phyloP scores from a whole-genome alignment of 2,888 invertebrate species.

The Pollenia labialis region DNA sequence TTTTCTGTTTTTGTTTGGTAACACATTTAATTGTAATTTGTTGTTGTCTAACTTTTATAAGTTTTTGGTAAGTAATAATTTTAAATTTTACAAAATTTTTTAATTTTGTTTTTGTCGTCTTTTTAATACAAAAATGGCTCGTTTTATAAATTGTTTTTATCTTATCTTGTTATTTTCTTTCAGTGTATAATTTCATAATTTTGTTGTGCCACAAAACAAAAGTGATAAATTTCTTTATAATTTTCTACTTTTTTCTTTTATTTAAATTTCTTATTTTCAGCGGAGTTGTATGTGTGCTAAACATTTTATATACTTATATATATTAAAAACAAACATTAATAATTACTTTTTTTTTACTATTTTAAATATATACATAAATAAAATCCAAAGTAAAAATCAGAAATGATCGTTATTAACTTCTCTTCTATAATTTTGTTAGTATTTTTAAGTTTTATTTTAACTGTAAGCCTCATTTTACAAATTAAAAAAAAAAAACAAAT shows the following conservation, averaged over 20 bases:
- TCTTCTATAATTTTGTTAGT: conserved; percentile 42
- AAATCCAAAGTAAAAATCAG: conserved; percentile 58
- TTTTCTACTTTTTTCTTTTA: conserved; percentile 50
- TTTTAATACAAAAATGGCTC: conserved; percentile 54
- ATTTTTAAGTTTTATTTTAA: conserved; percentile 63
- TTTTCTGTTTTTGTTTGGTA: conserved; percentile 63
- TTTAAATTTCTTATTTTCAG: conserved; percentile 62
- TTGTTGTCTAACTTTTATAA: conserved; percentile 69
- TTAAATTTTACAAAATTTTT: conserved; percentile 49
- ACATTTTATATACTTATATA: background rate
- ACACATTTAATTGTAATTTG: conserved; percentile 69
- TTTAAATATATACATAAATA: conserved; percentile 37
- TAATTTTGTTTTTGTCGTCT: conserved; percentile 49
- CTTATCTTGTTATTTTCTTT: conserved; percentile 62
- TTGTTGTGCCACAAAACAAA: conserved; percentile 59
- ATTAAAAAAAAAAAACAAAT: background rate
- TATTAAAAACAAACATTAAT: conserved; percentile 22
- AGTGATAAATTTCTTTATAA: conserved; percentile 45
- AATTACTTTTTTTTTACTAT: conserved; percentile 36
- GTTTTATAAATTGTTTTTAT: conserved; percentile 45
- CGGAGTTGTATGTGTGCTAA: conserved; percentile 67
- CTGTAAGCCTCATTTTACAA: conserved; percentile 53
- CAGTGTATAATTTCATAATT: conserved; percentile 72
- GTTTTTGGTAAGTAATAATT: conserved; percentile 73
- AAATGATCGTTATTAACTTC: conserved; percentile 6